phyloP scores from a whole-genome alignment of 2,797 vertebrate genomes.

The Hoplostethus atlanticus region DNA sequence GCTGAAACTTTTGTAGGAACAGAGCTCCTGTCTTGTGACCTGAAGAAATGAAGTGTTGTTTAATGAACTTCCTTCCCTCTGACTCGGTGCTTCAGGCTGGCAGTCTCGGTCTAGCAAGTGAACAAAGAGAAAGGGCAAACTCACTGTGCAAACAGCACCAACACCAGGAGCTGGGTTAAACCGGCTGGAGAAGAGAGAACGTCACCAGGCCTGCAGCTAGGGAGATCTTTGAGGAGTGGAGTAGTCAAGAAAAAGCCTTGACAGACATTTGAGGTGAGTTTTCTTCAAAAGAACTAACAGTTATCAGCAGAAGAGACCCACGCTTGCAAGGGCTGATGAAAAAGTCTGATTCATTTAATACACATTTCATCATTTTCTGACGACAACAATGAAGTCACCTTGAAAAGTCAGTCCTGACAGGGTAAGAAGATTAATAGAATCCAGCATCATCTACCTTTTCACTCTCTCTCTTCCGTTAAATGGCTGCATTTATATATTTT shows the following conservation, averaged over 20 bases:
- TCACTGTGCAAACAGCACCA: conserved; percentile 15
- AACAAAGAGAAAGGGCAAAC: conserved; percentile 18
- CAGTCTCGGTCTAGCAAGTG: conserved; percentile 9
- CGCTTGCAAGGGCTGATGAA: conserved; percentile 33
- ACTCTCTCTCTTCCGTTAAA: background rate
- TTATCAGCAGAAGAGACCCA: conserved; percentile 30
- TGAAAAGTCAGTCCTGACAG: conserved; percentile 30
- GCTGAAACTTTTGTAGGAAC: conserved; percentile 21
- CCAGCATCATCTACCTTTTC: conserved; percentile 10
- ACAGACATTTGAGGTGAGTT: conserved; percentile 18
- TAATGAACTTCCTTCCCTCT: conserved; percentile 53
- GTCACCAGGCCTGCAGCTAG: conserved; percentile 2
- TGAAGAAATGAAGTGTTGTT: conserved; percentile 64
- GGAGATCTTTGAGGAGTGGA: conserved; percentile 35
- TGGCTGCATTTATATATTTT: too few relatives aligned
- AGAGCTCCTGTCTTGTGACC: conserved; percentile 45
- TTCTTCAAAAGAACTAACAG: conserved; percentile 5
- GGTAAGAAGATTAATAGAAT: conserved; percentile 30
- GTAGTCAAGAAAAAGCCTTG: conserved; percentile 5
- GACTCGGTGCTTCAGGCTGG: conserved; percentile 24
- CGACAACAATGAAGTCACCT: conserved; percentile 25
- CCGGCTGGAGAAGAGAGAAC: background rate
- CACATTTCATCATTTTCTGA: conserved; percentile 10
- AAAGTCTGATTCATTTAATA: conserved; percentile 30
- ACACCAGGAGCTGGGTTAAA: conserved; percentile 31